Base-by-base conservation (phyloP, 2,113 vertebrate genomes). In the Lipotes vexillifer region DNA sequence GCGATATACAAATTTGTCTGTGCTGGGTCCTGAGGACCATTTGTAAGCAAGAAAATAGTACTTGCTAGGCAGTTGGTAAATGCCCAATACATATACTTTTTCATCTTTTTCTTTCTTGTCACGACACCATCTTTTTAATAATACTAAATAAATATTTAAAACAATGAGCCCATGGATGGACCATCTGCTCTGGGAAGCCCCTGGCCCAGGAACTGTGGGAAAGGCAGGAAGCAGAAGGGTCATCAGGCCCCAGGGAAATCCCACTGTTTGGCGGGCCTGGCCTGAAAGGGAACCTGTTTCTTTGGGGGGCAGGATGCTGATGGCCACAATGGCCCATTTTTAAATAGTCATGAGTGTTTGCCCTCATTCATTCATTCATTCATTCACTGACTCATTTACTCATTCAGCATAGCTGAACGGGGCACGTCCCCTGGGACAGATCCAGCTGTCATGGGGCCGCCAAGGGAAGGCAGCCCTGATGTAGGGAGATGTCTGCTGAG, bases 161-260 rank as follows among this genome's bases (percentile, higher is more conserved):
- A 95, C 96, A 95, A 96, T 94, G 88, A 90, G n/a, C n/a, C 71
- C 88, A 44, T 82, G 91, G 94, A 77, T 2, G 8, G 94, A 44
- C 86, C 87, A 63, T 94, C 77, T 65, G 88, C 71, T 94, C 90
- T 5, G 96, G 97, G 96, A 98, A 98, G 94, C 97, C 97, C 97
- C 97, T 98, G 97, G 97, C 96, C 69, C 2, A n/a, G 85, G 74
- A 96, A 29, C 72, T 97, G 94, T 97, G 96, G 96, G 93, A 97
- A 94, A 96, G 81, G 59, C 85, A 95, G 93, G 93, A 93, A 85
- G 82, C 36, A 68, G 96, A 81, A 68, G 94, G 96, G 94, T 78
- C 94, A 81, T 0, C 2, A 21, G 14, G 61, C 75, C 82, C 14
- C 11, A 85, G 97, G 97, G 93, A 93, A 95, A 77, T 88, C 97